Evolutionary conservation across 2,797 vertebrate species (phyloP).

Genomic region (Chelon labrosus): DNA sequence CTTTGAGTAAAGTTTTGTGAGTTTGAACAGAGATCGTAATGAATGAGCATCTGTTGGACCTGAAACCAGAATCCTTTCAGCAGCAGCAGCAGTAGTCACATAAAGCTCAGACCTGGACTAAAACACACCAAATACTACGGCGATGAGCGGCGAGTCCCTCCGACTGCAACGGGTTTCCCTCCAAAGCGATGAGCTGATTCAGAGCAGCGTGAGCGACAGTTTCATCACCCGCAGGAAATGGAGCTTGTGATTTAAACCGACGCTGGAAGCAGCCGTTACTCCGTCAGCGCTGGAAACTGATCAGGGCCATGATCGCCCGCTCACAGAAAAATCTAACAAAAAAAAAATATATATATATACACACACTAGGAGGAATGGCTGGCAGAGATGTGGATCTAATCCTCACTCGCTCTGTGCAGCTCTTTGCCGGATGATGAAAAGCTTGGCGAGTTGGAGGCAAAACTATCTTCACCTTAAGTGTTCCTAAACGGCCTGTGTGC

Average conservation of each 20-base stretch:
- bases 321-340: neutral
- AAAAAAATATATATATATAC: no score
- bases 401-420: conserved; percentile 9
- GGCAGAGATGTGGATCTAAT: conserved; percentile 29
- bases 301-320: conserved; percentile 40
- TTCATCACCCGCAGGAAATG: conserved; percentile 48
- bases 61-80: no score
- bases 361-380: neutral
- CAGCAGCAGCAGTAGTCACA: no score
- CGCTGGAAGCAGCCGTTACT: conserved; percentile 48
- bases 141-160: neutral
- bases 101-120: no score
- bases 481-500: conserved; percentile 6
- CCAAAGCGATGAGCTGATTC: conserved; percentile 1
- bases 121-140: no score
- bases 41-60: no score
- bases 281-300: conserved; percentile 34
- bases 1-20: no score
- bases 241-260: conserved; percentile 55
- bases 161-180: conserved; percentile 17
- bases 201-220: conserved; percentile 32
- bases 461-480: conserved; percentile 33
- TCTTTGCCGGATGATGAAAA: conserved; percentile 37
- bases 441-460: conserved; percentile 14
- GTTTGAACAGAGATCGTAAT: no score